Conservation (phyloP, 2,113 vertebrate species). For the Chloebia gouldiae region DNA sequence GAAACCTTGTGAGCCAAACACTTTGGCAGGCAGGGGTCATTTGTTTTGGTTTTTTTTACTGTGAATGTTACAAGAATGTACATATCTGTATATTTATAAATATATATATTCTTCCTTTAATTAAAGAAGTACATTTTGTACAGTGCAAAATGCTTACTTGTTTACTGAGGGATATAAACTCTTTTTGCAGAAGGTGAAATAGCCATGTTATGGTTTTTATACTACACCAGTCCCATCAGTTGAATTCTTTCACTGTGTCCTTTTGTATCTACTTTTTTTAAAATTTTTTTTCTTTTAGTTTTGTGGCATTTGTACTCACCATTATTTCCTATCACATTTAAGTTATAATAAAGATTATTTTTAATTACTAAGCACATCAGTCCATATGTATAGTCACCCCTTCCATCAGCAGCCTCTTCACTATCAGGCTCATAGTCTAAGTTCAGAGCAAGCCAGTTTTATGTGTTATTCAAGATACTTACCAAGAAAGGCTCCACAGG, state of each 20-base stretch:
- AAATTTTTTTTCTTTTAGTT: constrained; percentile 63
- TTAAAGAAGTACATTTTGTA: constrained; percentile 71
- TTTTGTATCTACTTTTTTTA: constrained; percentile 62
- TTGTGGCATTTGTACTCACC: constrained; percentile 74
- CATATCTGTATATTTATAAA: constrained; percentile 79
- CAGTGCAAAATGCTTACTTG: constrained; percentile 38
- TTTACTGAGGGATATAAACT: constrained; percentile 23
- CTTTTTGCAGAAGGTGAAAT: constrained; percentile 53
- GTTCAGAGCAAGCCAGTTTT: not conserved
- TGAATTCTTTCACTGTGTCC: constrained; percentile 30
- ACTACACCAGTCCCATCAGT: constrained; percentile 61
- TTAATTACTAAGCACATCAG: constrained; percentile 78
- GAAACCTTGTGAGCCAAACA: constrained; percentile 27
- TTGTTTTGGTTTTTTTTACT: constrained; percentile 32
- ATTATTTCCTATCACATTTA: constrained; percentile 76
- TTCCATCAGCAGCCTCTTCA: not conserved
- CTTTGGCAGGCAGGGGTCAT: constrained; percentile 37
- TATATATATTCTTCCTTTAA: constrained; percentile 69
- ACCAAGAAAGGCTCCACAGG: not conserved
- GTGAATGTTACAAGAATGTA: constrained; percentile 68
- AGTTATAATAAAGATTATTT: constrained; percentile 98
- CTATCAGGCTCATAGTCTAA: not conserved
- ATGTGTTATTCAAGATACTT: not conserved
- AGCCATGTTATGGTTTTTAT: constrained; percentile 39
- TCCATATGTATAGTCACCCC: not conserved